These are phyloP conservation scores for Blastomussa wellsi DNA, from an alignment of 92 coral and sea anemone species.

Conservation along the genomic window DNA sequence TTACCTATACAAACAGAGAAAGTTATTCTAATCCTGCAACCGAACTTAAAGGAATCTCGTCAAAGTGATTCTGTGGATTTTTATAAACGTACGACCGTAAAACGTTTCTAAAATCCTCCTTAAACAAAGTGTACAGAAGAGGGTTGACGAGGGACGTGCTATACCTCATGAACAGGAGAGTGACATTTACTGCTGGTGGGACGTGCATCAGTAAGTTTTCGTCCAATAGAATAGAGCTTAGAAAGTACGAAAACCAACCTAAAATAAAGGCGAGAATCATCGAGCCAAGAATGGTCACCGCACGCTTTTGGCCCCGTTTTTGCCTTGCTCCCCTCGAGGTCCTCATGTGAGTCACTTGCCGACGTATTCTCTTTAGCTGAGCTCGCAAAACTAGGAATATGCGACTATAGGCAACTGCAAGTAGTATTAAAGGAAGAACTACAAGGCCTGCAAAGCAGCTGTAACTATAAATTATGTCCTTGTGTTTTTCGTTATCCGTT, in stretches of 20 bases:
- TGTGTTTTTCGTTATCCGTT: conserved; percentile 18
- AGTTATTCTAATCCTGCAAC: neutral
- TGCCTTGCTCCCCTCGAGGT: conserved; percentile 30
- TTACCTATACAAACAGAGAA: neutral
- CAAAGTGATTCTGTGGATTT: conserved; percentile 5
- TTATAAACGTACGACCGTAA: conserved; percentile 30
- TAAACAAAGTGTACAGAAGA: conserved; percentile 65
- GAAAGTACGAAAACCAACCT: conserved; percentile 73
- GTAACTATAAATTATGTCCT: conserved; percentile 62
- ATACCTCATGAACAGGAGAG: conserved; percentile 56
- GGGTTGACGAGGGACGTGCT: conserved; percentile 66
- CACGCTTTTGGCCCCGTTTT: conserved; percentile 52
- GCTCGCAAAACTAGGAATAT: conserved; percentile 53
- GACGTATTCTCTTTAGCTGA: conserved; percentile 64
- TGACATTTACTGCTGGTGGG: conserved; percentile 31
- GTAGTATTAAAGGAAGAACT: conserved; percentile 40
- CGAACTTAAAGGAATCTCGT: conserved; percentile 21
- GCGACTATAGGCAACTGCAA: conserved; percentile 55
- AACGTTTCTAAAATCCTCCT: conserved; percentile 64
- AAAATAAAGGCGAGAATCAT: conserved; percentile 64
- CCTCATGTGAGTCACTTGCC: conserved; percentile 50
- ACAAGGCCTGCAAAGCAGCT: conserved; percentile 60
- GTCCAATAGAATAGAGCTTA: conserved; percentile 49
- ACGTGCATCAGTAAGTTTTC: conserved; percentile 23
- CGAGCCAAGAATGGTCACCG: conserved; percentile 60